phyloP scores from a whole-genome alignment of 2,888 invertebrate genomes.

The Nomada fabriciana region DNA sequence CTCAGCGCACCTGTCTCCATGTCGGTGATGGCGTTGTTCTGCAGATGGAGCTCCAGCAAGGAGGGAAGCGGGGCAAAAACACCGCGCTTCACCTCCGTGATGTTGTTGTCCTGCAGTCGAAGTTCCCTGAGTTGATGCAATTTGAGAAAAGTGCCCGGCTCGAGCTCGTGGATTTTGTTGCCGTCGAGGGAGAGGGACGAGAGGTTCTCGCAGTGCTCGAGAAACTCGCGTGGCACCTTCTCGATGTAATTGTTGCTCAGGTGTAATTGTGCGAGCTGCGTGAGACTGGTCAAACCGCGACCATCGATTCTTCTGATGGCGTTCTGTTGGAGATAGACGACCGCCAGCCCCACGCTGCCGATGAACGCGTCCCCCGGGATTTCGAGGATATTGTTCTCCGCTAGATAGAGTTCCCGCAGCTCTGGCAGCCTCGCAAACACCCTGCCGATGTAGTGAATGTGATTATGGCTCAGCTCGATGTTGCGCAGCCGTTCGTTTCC shows the following conservation, averaged over 20 bases:
- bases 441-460: conserved; percentile 93
- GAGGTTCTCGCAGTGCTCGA: conserved; percentile 90
- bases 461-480: conserved; percentile 95
- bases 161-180: conserved; percentile 92
- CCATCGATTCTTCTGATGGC: conserved; percentile 92
- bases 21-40: conserved; percentile 92
- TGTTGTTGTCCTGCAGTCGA: conserved; percentile 93
- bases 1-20: conserved; percentile 94
- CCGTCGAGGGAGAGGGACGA: conserved; percentile 94
- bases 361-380: conserved; percentile 92
- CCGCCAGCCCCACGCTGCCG: conserved; percentile 90
- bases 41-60: conserved; percentile 93
- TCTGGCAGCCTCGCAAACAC: conserved; percentile 92
- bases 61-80: conserved; percentile 93
- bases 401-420: conserved; percentile 92
- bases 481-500: conserved; percentile 91
- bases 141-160: conserved; percentile 92
- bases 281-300: conserved; percentile 90
- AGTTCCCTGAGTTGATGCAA: conserved; percentile 91
- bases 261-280: conserved; percentile 92
- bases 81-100: conserved; percentile 90
- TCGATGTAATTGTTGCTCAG: conserved; percentile 95
- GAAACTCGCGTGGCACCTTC: conserved; percentile 90
- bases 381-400: conserved; percentile 95
- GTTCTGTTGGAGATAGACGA: conserved; percentile 94